A percentile compares a stretch with the other conserved stretches of the same genome.
These are phyloP conservation scores for Bhutanitis thaidina DNA, from an alignment of 2,888 invertebrate genomes.

Conservation along the genomic window DNA sequence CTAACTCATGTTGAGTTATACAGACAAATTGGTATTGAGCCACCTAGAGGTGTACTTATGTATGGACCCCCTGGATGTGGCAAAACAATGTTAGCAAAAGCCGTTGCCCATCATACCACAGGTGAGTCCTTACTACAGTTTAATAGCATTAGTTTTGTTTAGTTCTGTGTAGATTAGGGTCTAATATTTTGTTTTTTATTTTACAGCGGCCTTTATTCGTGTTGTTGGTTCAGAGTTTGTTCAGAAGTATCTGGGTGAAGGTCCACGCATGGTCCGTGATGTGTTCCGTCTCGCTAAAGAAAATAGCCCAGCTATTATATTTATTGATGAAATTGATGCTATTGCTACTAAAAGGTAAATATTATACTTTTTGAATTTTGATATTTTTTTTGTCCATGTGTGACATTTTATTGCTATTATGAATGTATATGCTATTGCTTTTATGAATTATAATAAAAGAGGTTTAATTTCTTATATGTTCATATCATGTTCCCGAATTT, in stretches of 20 bases:
- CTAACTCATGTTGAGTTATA: conserved; percentile 99
- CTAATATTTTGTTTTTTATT: background rate
- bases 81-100: conserved; percentile 99
- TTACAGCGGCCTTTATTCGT: conserved; percentile 95
- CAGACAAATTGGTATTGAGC: conserved; percentile 99
- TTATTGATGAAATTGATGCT: conserved; percentile 99
- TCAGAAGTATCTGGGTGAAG: conserved; percentile 99
- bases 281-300: conserved; percentile 99
- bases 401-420: too few species aligned
- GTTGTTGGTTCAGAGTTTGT: conserved; percentile 99
- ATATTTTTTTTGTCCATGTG: too few species aligned
- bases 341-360: conserved; percentile 96
- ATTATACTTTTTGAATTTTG: too few species aligned
- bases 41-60: conserved; percentile 98
- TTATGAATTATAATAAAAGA: too few species aligned
- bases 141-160: too few species aligned
- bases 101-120: conserved; percentile 98
- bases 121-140: conserved; percentile 66
- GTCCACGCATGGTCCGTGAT: conserved; percentile 99
- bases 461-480: too few species aligned
- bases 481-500: too few species aligned
- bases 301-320: conserved; percentile 99
- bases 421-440: too few species aligned
- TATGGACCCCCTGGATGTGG: conserved; percentile 99
- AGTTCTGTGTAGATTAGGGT: too few species aligned